Conservation (phyloP, 2,888 invertebrate genomes). For the Yponomeuta malinellus region DNA sequence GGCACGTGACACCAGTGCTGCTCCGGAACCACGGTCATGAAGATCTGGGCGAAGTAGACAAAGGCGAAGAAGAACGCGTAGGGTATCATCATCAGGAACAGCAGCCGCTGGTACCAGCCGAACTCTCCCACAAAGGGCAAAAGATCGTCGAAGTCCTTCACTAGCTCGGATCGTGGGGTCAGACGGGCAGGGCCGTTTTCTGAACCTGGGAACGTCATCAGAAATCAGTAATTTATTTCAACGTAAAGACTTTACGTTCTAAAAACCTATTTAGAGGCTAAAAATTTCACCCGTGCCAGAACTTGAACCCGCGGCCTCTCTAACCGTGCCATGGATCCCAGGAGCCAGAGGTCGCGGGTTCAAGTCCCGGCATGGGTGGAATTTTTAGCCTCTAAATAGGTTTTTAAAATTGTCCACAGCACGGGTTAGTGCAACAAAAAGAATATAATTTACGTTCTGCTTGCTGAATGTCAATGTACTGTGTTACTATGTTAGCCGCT, state of each 20-base stretch:
- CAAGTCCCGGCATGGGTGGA: too few species aligned
- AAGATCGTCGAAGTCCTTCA: constrained; percentile 60
- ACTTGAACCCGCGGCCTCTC: too few species aligned
- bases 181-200: background rate
- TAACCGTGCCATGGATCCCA: too few species aligned
- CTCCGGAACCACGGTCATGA: constrained; percentile 60
- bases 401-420: too few species aligned
- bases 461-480: too few species aligned
- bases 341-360: too few species aligned
- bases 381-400: too few species aligned
- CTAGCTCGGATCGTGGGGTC: background rate
- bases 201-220: background rate
- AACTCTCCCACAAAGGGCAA: constrained; percentile 59
- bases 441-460: too few species aligned
- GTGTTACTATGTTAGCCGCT: too few species aligned
- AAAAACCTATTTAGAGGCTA: background rate
- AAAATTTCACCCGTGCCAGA: background rate
- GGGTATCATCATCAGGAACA: constrained; percentile 65
- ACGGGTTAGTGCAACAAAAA: too few species aligned
- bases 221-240: too few species aligned
- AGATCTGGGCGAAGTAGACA: constrained; percentile 66
- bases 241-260: too few species aligned
- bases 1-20: constrained; percentile 58
- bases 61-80: constrained; percentile 67
- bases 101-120: constrained; percentile 63